These are phyloP conservation scores for Litocranius walleri DNA, from an alignment of 2,113 vertebrate species.

Conservation along the genomic window DNA sequence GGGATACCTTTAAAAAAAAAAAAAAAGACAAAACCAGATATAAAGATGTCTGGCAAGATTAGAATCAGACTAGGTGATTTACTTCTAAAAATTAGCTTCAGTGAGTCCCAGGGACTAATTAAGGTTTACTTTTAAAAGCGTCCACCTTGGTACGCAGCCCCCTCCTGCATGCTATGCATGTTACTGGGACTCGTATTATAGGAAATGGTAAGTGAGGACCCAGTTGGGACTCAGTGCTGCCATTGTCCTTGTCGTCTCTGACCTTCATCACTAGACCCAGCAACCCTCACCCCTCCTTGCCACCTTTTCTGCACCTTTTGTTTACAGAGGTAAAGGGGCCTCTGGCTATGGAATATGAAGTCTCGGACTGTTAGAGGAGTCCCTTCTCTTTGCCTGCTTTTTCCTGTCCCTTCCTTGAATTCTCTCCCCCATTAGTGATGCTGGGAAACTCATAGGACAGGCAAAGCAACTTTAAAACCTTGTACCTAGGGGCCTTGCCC, in stretches of 20 bases:
- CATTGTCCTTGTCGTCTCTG: constrained; percentile 42
- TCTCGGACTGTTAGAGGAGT: constrained; percentile 2
- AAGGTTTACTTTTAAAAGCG: constrained; percentile 59
- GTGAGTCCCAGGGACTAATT: constrained; percentile 74
- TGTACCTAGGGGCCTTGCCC: constrained; percentile 1
- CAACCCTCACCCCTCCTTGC: neutral
- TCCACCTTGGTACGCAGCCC: constrained; percentile 57
- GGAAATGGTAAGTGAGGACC: constrained; percentile 46
- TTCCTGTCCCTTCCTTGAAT: neutral
- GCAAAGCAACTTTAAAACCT: constrained; percentile 36
- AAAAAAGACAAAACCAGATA: constrained; percentile 15
- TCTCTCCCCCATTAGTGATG: neutral
- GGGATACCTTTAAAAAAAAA: neutral
- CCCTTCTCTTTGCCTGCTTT: neutral
- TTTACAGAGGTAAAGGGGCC: neutral
- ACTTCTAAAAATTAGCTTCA: constrained; percentile 65
- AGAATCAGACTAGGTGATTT: constrained; percentile 62
- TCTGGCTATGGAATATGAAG: constrained; percentile 2
- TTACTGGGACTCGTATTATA: constrained; percentile 52
- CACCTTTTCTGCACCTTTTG: neutral
- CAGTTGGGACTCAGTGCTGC: neutral
- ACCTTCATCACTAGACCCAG: constrained; percentile 45
- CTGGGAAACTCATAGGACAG: constrained; percentile 43
- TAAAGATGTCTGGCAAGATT: constrained; percentile 57
- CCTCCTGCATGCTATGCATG: constrained; percentile 71